Evolutionary conservation across 1,140 invertebrate species (phyloP).

Genomic region (Zaprionus nigranus): DNA sequence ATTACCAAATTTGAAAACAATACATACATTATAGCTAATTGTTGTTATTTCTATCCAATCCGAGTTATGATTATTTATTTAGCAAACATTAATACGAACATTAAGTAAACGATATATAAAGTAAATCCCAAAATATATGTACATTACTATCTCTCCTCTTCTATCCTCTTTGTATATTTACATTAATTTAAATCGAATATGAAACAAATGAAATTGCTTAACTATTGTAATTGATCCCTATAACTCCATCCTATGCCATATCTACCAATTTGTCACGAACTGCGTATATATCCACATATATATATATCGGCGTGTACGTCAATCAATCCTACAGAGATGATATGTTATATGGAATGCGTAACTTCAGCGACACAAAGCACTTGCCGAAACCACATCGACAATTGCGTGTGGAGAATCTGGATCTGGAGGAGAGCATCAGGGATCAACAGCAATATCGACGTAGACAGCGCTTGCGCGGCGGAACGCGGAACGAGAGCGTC

Average conservation of each 20-base stretch:
- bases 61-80: constrained; percentile 23
- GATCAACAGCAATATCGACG: constrained; percentile 5
- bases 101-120: constrained; percentile 3
- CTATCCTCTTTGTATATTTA: constrained; percentile 39
- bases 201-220: constrained; percentile 14
- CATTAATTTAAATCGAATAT: constrained; percentile 3
- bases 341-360: not conserved
- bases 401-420: constrained; percentile 45
- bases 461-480: not conserved
- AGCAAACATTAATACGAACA: constrained; percentile 29
- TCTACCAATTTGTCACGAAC: constrained; percentile 9
- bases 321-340: not conserved
- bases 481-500: not conserved
- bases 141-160: constrained; percentile 37
- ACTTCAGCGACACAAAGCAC: not conserved
- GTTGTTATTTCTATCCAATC: constrained; percentile 14
- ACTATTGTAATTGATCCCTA: constrained; percentile 32
- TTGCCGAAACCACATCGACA: not conserved
- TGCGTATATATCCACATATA: not conserved
- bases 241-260: constrained; percentile 6
- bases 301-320: not conserved
- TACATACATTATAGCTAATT: not conserved
- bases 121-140: constrained; percentile 26
- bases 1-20: constrained; percentile 16
- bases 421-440: constrained; percentile 23